These are phyloP conservation scores for Dugesia japonica DNA, from an alignment of 2,888 invertebrate species.

Conservation along the genomic window DNA sequence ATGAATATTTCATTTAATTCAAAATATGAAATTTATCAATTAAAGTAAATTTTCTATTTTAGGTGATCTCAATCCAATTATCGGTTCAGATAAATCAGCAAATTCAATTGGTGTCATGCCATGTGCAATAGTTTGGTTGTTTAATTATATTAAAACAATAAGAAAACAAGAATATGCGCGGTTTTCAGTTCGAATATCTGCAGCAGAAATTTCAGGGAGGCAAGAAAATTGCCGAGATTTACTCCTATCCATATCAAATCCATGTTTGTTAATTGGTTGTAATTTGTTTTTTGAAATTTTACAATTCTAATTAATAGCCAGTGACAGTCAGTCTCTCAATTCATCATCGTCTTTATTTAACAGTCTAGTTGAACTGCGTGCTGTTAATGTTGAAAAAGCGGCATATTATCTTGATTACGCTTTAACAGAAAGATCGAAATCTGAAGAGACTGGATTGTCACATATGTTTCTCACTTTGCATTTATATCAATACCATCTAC, in stretches of 20 bases:
- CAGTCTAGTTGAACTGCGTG: slow-evolving; percentile 1
- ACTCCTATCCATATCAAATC: neutral
- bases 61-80: neutral
- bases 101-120: neutral
- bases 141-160: neutral
- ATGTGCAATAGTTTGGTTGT: neutral
- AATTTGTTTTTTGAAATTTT: neutral
- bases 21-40: too few relatives aligned
- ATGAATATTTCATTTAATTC: too few relatives aligned
- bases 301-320: neutral
- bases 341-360: slow-evolving; percentile 9
- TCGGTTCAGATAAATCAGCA: neutral
- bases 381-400: slow-evolving; percentile 15
- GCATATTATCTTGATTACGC: slow-evolving; percentile 20
- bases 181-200: neutral
- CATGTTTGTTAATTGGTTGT: neutral
- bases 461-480: slow-evolving; percentile 16
- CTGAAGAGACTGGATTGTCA: neutral
- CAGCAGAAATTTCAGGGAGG: slow-evolving; percentile 6
- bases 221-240: slow-evolving; percentile 10
- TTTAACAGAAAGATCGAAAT: neutral
- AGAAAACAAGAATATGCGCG: slow-evolving; percentile 9
- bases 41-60: too few relatives aligned
- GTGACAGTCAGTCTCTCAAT: neutral
- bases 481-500: slow-evolving; percentile 3